phyloP scores from a whole-genome alignment of 2,888 invertebrate species.

The Polia nebulosa region DNA sequence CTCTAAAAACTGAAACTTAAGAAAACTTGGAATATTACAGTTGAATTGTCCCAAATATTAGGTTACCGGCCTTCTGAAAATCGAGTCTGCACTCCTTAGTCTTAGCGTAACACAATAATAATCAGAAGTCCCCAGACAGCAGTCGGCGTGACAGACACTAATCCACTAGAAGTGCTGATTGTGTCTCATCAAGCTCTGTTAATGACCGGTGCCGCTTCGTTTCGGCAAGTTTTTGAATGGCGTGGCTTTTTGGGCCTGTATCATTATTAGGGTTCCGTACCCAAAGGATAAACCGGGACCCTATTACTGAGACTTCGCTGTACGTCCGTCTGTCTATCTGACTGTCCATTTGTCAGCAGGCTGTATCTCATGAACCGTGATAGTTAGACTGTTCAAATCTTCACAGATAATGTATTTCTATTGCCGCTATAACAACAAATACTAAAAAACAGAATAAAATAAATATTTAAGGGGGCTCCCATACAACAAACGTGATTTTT shows the following conservation, averaged over 20 bases:
- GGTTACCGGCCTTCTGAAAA: not conserved
- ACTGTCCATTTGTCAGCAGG: no score
- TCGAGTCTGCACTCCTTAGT: not conserved
- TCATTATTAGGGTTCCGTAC: no score
- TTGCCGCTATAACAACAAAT: no score
- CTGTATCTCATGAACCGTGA: no score
- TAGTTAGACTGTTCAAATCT: no score
- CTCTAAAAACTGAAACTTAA: not conserved
- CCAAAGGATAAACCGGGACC: no score
- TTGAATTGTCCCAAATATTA: not conserved
- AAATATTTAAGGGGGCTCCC: no score
- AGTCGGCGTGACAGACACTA: slow-evolving; percentile 22
- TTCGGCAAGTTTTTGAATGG: slow-evolving; percentile 35
- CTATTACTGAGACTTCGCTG: no score
- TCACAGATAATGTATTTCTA: no score
- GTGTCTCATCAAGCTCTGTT: slow-evolving; percentile 33
- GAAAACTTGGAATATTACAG: not conserved
- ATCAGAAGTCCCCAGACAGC: slow-evolving; percentile 13
- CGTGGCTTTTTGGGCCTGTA: slow-evolving; percentile 10
- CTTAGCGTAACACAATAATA: not conserved
- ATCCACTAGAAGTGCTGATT: slow-evolving; percentile 53
- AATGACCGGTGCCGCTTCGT: slow-evolving; percentile 26
- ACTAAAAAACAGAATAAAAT: no score
- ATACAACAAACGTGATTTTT: no score
- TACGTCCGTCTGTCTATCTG: no score